Conservation (phyloP, 2,888 invertebrate genomes). For the Peribatodes rhomboidaria region DNA sequence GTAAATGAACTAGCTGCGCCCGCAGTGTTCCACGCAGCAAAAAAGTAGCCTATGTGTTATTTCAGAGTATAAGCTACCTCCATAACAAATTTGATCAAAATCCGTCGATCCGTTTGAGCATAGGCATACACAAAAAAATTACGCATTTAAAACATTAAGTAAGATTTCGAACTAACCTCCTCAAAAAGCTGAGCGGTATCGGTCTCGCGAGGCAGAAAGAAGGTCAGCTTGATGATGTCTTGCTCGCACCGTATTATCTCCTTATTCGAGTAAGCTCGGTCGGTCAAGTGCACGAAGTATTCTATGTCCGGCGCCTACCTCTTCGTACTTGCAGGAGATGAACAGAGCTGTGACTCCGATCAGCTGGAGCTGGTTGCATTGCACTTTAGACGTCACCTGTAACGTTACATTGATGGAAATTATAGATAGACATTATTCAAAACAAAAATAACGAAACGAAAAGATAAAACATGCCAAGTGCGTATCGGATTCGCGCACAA, state of each 20-base stretch:
- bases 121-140: too few species aligned
- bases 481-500: too few species aligned
- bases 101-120: too few species aligned
- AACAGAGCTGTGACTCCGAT: slow-evolving; percentile 96
- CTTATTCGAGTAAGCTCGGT: slow-evolving; percentile 92
- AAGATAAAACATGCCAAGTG: too few species aligned
- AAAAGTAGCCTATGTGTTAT: too few species aligned
- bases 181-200: slow-evolving; percentile 94
- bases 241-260: slow-evolving; percentile 95
- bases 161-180: slow-evolving; percentile 87
- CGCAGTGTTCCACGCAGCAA: too few species aligned
- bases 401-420: slow-evolving; percentile 34
- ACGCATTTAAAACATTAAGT: too few species aligned
- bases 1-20: too few species aligned
- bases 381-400: slow-evolving; percentile 87
- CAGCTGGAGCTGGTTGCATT: slow-evolving; percentile 92
- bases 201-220: slow-evolving; percentile 95
- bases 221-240: slow-evolving; percentile 92
- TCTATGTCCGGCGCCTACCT: slow-evolving; percentile 94
- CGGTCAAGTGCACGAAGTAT: slow-evolving; percentile 97
- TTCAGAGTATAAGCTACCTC: too few species aligned
- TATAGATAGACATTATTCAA: too few species aligned
- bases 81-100: too few species aligned
- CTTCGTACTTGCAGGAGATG: slow-evolving; percentile 98
- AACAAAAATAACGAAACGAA: too few species aligned